phyloP scores from a whole-genome alignment of 2,888 invertebrate genomes.

The Sesia bembeciformis region DNA sequence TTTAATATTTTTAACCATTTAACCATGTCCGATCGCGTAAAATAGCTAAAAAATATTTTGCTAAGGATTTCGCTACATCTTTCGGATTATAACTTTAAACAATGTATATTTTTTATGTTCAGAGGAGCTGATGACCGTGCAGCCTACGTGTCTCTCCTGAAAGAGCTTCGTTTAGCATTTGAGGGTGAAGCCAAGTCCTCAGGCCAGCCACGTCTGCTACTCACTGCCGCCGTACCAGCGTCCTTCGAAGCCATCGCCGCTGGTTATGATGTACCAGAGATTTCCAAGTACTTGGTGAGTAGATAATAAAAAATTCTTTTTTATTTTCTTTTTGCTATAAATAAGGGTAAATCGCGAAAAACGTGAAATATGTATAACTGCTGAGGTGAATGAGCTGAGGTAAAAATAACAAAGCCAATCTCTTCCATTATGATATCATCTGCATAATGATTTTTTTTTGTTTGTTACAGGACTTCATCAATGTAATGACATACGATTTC shows the following conservation, averaged over 20 bases:
- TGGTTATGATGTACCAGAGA: conserved; percentile 94
- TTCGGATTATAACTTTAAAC: neutral
- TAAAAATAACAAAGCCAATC: too few species aligned
- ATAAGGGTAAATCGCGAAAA: neutral
- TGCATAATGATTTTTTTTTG: too few species aligned
- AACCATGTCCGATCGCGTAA: too few species aligned
- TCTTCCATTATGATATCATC: too few species aligned
- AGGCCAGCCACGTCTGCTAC: conserved; percentile 83
- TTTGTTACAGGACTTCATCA: conserved; percentile 83
- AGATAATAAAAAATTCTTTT: neutral
- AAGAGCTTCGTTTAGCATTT: conserved; percentile 91
- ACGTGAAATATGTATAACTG: neutral
- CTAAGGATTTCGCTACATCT: too few species aligned
- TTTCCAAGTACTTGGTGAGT: conserved; percentile 86
- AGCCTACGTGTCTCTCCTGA: conserved; percentile 87
- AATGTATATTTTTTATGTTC: conserved; percentile 4
- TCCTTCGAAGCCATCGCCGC: conserved; percentile 95
- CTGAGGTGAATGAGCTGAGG: too few species aligned
- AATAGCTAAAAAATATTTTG: too few species aligned
- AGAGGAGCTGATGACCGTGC: conserved; percentile 90
- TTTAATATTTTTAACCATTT: too few species aligned
- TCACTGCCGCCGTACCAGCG: conserved; percentile 93
- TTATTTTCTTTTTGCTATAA: neutral
- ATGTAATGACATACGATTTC: conserved; percentile 97
- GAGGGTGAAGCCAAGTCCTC: conserved; percentile 94